These are phyloP conservation scores for Limnephilus marmoratus DNA, from an alignment of 2,888 invertebrate genomes.

Conservation along the genomic window DNA sequence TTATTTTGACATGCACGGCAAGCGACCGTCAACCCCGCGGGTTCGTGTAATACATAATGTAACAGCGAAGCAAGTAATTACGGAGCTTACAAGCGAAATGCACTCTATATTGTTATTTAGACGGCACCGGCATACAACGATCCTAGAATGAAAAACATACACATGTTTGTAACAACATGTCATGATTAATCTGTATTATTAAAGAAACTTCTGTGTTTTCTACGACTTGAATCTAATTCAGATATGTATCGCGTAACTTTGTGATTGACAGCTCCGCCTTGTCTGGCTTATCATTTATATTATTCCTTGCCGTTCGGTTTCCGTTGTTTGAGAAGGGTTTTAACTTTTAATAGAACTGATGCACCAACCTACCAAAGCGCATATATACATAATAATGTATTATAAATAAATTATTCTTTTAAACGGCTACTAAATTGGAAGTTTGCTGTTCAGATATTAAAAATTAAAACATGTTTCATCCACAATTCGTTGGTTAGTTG, in stretches of 20 bases:
- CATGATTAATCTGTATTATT: conserved; percentile 25
- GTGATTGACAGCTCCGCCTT: conserved; percentile 8
- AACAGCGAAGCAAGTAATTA: conserved; percentile 43
- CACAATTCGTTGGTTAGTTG: neutral
- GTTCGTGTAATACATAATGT: conserved; percentile 54
- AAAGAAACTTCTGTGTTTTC: conserved; percentile 6
- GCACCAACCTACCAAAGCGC: neutral
- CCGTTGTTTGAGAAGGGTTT: conserved; percentile 26
- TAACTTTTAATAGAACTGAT: neutral
- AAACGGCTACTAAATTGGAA: neutral
- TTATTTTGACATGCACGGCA: conserved; percentile 52
- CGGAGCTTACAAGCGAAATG: conserved; percentile 21
- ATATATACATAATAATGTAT: neutral
- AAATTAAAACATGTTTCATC: neutral
- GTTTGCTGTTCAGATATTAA: neutral
- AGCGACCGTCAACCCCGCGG: conserved; percentile 14
- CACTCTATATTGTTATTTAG: neutral
- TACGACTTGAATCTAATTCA: conserved; percentile 17
- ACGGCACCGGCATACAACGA: neutral
- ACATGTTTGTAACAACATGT: conserved; percentile 11
- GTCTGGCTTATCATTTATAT: conserved; percentile 5
- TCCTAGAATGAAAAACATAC: neutral
- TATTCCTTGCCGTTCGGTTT: conserved; percentile 4
- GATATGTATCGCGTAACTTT: conserved; percentile 21
- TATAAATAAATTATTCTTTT: neutral